Base-by-base conservation (phyloP, 2,888 invertebrate species). In the Rhaphigaster nebulosa region DNA sequence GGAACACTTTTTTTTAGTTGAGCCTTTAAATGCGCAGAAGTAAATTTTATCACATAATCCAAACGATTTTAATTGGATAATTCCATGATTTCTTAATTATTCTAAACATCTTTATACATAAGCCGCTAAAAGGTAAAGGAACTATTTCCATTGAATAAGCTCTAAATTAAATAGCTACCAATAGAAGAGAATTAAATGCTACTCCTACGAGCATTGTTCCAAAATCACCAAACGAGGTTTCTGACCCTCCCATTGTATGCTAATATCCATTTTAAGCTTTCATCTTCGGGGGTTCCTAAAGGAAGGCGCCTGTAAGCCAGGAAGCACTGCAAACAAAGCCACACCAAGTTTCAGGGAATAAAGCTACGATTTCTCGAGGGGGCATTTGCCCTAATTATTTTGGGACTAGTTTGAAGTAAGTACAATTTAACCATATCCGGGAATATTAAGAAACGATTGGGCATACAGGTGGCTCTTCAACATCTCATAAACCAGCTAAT, bases 191-290 rank as follows among this genome's bases (percentile, higher is more conserved):
- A 45, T 41, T 84, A 45, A 45, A n/a, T 45, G 45, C 45, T 45
- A 13, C 84, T 84, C 84, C 84, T 50, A 84, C 84, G 45, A 41
- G 20, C 18, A 84, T 84, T 84, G 84, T 84, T 45, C 84, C 38
- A 84, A 84, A 84, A 84, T n/a, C 5, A 84, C 45, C n/a, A 84
- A 84, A 84, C 15, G 45, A 84, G 45, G 84, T 84, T 84, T 50
- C 45, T 84, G 84, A 84, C 45, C 84, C 84, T 84, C n/a, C 84
- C 13, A 84, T 84, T 84, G 84, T 84, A 84, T 84, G 84, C 84
- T 84, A 84, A 84, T 84, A 45, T 34, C 70, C 70, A 38, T 45
- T 84, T 84, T n/a, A n/a, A 84, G 84, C 84, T 45, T 84, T 84
- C 84, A 84, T 45, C 45, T 45, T n/a, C 84, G 84, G 13, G 23